phyloP scores from a whole-genome alignment of 2,888 invertebrate genomes.

The Coleophora flavipennella region DNA sequence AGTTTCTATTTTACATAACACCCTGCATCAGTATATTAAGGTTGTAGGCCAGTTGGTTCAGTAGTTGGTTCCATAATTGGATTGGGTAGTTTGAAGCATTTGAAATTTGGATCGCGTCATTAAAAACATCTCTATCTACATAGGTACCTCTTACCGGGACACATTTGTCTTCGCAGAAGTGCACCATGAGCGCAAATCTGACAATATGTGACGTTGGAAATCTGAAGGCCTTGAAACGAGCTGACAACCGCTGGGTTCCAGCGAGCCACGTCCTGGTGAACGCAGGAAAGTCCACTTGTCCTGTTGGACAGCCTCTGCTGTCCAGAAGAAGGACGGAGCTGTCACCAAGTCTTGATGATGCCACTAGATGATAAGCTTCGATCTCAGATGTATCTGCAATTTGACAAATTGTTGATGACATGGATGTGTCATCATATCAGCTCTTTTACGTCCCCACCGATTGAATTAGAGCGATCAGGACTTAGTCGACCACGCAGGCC shows the following conservation, averaged over 20 bases:
- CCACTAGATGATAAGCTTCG: slow-evolving; percentile 84
- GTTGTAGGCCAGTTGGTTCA: too few species aligned
- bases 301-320: slow-evolving; percentile 85
- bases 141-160: slow-evolving; percentile 67
- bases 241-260: slow-evolving; percentile 63
- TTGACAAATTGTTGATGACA: background rate
- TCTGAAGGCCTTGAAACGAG: slow-evolving; percentile 87
- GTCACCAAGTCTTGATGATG: slow-evolving; percentile 82
- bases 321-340: slow-evolving; percentile 83
- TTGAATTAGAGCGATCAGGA: too few species aligned
- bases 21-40: too few species aligned
- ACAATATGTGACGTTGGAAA: slow-evolving; percentile 89
- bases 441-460: too few species aligned
- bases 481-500: too few species aligned
- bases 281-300: slow-evolving; percentile 74
- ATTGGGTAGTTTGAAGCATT: too few species aligned
- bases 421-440: too few species aligned
- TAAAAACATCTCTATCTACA: too few species aligned
- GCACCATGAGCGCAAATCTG: slow-evolving; percentile 85
- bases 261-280: slow-evolving; percentile 44
- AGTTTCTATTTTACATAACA: too few species aligned
- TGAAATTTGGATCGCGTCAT: too few species aligned
- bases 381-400: slow-evolving; percentile 68
- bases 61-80: too few species aligned
- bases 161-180: slow-evolving; percentile 83